Evolutionary conservation across 2,797 vertebrate genomes (phyloP).

Genomic region (Centroberyx gerrardi): DNA sequence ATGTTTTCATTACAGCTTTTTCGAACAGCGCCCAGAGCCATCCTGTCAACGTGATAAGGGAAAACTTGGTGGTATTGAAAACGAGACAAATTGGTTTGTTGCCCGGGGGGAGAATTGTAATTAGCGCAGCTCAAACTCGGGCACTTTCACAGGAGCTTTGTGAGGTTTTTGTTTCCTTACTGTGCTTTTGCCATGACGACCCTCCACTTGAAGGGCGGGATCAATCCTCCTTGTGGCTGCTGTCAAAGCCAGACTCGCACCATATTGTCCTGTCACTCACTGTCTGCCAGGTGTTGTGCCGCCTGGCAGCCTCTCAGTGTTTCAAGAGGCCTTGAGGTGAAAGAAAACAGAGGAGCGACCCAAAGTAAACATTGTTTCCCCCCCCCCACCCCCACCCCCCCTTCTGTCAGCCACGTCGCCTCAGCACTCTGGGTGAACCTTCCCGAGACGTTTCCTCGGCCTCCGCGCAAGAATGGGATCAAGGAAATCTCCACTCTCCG

Average conservation of each 20-base stretch:
- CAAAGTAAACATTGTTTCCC: constrained; percentile 47
- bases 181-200: constrained; percentile 36
- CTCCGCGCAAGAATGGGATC: constrained; percentile 30
- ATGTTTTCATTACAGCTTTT: constrained; percentile 65
- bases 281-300: constrained; percentile 51
- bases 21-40: constrained; percentile 52
- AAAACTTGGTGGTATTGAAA: constrained; percentile 69
- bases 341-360: constrained; percentile 43
- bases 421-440: constrained; percentile 43
- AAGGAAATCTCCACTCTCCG: constrained; percentile 42
- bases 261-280: constrained; percentile 60
- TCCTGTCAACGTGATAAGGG: constrained; percentile 47
- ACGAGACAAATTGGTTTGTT: constrained; percentile 76
- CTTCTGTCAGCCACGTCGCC: constrained; percentile 36
- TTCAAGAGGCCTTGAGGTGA: constrained; percentile 43
- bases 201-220: constrained; percentile 28
- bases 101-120: constrained; percentile 61
- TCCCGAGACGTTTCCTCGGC: constrained; percentile 40
- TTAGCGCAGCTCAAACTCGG: constrained; percentile 66
- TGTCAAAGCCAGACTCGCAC: constrained; percentile 59
- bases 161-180: constrained; percentile 47
- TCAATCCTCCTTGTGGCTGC: constrained; percentile 46
- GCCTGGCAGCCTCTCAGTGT: constrained; percentile 27
- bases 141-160: constrained; percentile 54
- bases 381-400: background rate